phyloP scores from a whole-genome alignment of 1,140 invertebrate genomes.

The Drosophila seguyi region DNA sequence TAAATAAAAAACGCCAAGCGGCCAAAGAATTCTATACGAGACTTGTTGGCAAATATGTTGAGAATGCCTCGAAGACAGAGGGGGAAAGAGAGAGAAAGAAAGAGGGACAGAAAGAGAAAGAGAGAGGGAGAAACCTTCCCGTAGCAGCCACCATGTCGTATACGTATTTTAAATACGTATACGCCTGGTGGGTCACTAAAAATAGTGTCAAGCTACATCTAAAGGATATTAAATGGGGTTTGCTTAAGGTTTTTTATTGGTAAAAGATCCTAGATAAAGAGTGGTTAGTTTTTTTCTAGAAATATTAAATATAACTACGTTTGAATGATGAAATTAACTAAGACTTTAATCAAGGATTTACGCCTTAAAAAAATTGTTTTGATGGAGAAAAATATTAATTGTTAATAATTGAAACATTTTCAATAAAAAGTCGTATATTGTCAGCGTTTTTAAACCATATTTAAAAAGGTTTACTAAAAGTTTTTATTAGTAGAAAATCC shows the following conservation, averaged over 20 bases:
- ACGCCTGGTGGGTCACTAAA: slow-evolving; percentile 5
- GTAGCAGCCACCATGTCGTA: slow-evolving; percentile 7
- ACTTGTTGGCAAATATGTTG: slow-evolving; percentile 21
- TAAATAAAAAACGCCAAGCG: slow-evolving; percentile 23
- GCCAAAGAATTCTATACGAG: slow-evolving; percentile 8
- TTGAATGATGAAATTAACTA: no score
- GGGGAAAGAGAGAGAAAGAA: not conserved
- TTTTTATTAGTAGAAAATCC: not conserved
- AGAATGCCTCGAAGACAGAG: slow-evolving; percentile 2
- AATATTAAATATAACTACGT: no score
- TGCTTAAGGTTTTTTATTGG: not conserved
- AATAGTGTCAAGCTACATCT: slow-evolving; percentile 9
- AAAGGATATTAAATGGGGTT: slow-evolving; percentile 7
- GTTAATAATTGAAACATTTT: no score
- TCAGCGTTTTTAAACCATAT: not conserved
- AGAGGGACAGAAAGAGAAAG: not conserved
- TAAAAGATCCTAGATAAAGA: not conserved
- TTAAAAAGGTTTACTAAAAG: not conserved
- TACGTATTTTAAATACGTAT: slow-evolving; percentile 19
- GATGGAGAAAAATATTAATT: no score
- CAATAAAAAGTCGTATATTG: no score
- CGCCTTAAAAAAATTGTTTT: no score
- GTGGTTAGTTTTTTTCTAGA: no score
- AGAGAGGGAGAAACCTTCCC: not conserved
- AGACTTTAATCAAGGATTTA: no score